phyloP scores from a whole-genome alignment of 1,140 invertebrate species.

The Drosophila nasuta region DNA sequence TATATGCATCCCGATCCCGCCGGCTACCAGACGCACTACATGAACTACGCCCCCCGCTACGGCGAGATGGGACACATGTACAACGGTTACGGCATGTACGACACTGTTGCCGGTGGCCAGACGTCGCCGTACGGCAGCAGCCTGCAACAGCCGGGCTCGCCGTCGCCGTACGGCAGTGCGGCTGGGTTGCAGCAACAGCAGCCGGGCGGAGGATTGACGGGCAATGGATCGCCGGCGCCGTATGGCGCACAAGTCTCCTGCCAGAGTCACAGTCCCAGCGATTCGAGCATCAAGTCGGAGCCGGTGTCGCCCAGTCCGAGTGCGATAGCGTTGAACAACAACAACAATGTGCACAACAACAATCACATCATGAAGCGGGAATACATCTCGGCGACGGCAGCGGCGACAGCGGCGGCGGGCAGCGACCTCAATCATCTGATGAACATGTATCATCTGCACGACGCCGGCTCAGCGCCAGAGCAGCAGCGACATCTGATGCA shows the following conservation, averaged over 20 bases:
- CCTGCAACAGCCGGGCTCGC: conserved; percentile 87
- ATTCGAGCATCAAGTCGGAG: conserved; percentile 93
- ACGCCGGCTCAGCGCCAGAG: conserved; percentile 84
- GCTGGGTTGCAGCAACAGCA: conserved; percentile 86
- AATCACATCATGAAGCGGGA: conserved; percentile 89
- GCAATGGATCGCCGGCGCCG: conserved; percentile 87
- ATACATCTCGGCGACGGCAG: conserved; percentile 84
- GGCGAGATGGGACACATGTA: conserved; percentile 90
- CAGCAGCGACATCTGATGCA: conserved; percentile 85
- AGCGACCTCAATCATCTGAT: conserved; percentile 87
- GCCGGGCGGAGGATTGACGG: conserved; percentile 87
- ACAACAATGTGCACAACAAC: conserved; percentile 77
- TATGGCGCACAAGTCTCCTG: conserved; percentile 88
- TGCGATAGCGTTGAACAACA: conserved; percentile 74
- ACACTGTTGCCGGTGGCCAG: conserved; percentile 85
- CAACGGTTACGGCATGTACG: conserved; percentile 88
- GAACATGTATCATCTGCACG: conserved; percentile 88
- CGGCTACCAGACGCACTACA: conserved; percentile 93
- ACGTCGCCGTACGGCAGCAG: conserved; percentile 86
- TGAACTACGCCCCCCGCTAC: conserved; percentile 88
- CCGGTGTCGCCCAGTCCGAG: conserved; percentile 90
- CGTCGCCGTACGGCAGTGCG: conserved; percentile 87
- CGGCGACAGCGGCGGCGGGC: conserved; percentile 77
- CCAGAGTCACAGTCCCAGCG: conserved; percentile 91
- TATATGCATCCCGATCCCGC: conserved; percentile 89